phyloP scores from a whole-genome alignment of 2,888 invertebrate genomes.

The Blastobasis adustella region DNA sequence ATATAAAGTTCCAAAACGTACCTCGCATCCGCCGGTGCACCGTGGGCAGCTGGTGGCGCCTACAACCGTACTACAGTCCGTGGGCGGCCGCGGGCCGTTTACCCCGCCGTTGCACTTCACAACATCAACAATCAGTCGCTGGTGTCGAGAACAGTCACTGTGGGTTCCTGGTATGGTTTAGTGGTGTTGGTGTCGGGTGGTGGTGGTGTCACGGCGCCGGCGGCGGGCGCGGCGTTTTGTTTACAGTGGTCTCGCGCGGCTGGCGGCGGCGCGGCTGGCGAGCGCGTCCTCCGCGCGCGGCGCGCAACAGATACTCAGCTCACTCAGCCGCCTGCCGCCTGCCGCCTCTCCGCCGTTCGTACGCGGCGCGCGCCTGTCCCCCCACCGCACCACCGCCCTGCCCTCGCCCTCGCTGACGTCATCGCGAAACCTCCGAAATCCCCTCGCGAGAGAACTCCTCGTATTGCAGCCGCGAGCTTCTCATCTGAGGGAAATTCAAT shows the following conservation, averaged over 20 bases:
- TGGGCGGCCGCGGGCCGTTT: conserved; percentile 55
- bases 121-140: conserved; percentile 1
- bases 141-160: conserved; percentile 30
- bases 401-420: conserved; percentile 55
- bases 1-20: conserved; percentile 17
- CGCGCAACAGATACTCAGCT: conserved; percentile 61
- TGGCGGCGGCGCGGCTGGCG: conserved; percentile 8
- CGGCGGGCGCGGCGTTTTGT: conserved; percentile 11
- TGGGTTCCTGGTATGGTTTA: conserved; percentile 5
- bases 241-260: background rate
- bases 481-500: conserved; percentile 17
- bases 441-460: conserved; percentile 40
- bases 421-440: conserved; percentile 54
- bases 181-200: conserved; percentile 41
- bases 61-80: conserved; percentile 59
- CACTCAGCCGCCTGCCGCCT: conserved; percentile 31
- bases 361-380: conserved; percentile 42
- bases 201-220: conserved; percentile 22
- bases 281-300: conserved; percentile 59
- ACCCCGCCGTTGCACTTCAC: conserved; percentile 38
- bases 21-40: conserved; percentile 37
- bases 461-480: conserved; percentile 34
- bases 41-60: conserved; percentile 24
- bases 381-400: conserved; percentile 23
- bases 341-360: conserved; percentile 19